Base-by-base conservation (phyloP, 1,140 invertebrate genomes). In the Aphelenchoides besseyi region DNA sequence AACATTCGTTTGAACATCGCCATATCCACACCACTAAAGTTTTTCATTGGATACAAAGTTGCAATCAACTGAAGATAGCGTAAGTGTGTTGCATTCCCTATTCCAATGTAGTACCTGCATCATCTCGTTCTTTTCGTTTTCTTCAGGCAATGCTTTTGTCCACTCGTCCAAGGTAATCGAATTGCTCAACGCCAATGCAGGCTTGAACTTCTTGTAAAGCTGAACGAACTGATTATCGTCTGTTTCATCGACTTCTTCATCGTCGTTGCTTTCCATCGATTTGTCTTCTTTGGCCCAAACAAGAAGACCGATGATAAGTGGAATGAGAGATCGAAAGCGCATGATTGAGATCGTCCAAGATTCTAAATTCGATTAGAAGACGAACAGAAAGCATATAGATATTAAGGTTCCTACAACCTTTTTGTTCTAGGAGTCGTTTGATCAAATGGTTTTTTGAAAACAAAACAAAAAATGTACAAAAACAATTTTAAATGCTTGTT, bases 141-240 rank as follows among this genome's bases (percentile, higher is more conserved):
- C 55, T 28, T 5, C 23, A 8, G 55, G 55, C 55, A 59, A 23
- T 8, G 55, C 55, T 8, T 59, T 59, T 59, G 55, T 59, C 55
- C 55, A 59, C 18, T 59, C 55, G 5, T 59, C 55, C 55, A 59
- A 33, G 5, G 55, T 8, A 5, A 18, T 28, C 5, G 55, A 8
- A 23, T 59, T 33, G 18, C 5, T 59, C 18, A 5, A 8, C 5
- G 55, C 55, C 26, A 59, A 8, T 28, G 55, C 55, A 5, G 55
- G 55, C 18, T 59, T 59, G 18, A 59, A 59, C 18, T 59, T 18
- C 55, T 59, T 5, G 55, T 59, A 59, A 5, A 59, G 18, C 55
- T 59, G 5, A 8, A 59, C 55, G 18, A 59, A 8, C 5, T 5
- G 5, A 23, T 59, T 18, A 8, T 59, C 26, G 18, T 59, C 55